Conservation (phyloP, 2,797 vertebrate species). For the Tachyglossus aculeatus region DNA sequence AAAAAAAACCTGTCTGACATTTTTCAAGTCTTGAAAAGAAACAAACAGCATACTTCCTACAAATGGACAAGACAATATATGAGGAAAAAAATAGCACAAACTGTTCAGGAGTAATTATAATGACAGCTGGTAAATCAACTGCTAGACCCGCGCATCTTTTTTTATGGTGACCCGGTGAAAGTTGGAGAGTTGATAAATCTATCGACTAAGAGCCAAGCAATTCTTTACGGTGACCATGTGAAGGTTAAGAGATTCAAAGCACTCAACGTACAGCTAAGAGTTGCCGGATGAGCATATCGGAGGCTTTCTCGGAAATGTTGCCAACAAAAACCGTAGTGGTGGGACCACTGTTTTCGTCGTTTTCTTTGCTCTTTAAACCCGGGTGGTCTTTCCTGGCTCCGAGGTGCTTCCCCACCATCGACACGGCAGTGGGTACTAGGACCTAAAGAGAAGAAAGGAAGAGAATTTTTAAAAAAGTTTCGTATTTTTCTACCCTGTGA, state of each 20-base stretch:
- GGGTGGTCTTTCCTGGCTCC: slow-evolving; percentile 85
- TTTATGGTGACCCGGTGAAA: not conserved
- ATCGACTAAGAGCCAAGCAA: not conserved
- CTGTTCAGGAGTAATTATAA: not conserved
- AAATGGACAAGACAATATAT: too few relatives aligned
- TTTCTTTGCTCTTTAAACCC: slow-evolving; percentile 82
- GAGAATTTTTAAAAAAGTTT: not conserved
- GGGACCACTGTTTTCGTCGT: slow-evolving; percentile 90
- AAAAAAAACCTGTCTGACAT: too few relatives aligned
- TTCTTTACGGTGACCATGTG: not conserved
- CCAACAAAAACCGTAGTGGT: slow-evolving; percentile 98
- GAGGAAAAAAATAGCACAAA: not conserved
- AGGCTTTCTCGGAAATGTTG: slow-evolving; percentile 98
- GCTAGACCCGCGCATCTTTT: not conserved
- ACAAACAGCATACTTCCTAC: too few relatives aligned
- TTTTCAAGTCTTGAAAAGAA: too few relatives aligned
- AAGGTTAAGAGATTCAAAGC: not conserved
- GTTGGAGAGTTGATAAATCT: not conserved
- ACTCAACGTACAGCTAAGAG: slow-evolving; percentile 89
- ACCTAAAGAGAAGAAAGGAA: slow-evolving; percentile 73
- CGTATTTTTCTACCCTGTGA: too few relatives aligned
- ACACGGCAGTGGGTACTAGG: slow-evolving; percentile 86
- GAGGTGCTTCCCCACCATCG: slow-evolving; percentile 92
- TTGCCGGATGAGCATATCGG: slow-evolving; percentile 97
- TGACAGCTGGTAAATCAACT: too few relatives aligned